phyloP scores from a whole-genome alignment of 2,113 vertebrate species.

The Lipophrys pholis region DNA sequence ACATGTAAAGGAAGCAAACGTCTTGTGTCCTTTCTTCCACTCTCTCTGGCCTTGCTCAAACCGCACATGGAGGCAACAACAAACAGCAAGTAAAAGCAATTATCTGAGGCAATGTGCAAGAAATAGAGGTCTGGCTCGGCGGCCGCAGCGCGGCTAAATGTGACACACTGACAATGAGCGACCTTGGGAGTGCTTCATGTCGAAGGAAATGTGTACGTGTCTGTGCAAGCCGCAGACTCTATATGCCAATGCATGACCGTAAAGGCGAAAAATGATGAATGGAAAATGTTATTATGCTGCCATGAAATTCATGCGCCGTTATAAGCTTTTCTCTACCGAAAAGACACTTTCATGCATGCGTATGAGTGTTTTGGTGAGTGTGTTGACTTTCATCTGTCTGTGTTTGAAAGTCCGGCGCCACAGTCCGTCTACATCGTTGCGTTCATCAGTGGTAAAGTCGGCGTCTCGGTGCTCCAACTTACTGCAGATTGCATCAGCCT shows the following conservation, averaged over 20 bases:
- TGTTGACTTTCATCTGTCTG: neutral
- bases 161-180: conserved; percentile 28
- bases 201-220: conserved; percentile 1
- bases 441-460: conserved; percentile 3
- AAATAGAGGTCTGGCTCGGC: conserved; percentile 28
- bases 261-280: neutral
- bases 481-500: conserved; percentile 93
- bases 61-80: conserved; percentile 6
- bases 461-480: conserved; percentile 73
- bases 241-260: neutral
- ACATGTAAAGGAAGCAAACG: neutral
- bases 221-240: neutral
- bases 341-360: neutral
- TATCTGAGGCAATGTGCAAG: conserved; percentile 54
- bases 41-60: conserved; percentile 31
- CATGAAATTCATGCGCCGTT: neutral
- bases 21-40: conserved; percentile 2
- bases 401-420: neutral
- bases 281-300: neutral
- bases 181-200: conserved; percentile 38
- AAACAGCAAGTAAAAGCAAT: conserved; percentile 52
- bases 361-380: neutral
- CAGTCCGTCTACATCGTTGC: neutral
- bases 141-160: conserved; percentile 13
- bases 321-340: neutral